Evolutionary conservation across 2,113 vertebrate genomes (phyloP), one percentile per base, ranked within the genome.

Genomic region (Pelvicachromis taeniatus): DNA sequence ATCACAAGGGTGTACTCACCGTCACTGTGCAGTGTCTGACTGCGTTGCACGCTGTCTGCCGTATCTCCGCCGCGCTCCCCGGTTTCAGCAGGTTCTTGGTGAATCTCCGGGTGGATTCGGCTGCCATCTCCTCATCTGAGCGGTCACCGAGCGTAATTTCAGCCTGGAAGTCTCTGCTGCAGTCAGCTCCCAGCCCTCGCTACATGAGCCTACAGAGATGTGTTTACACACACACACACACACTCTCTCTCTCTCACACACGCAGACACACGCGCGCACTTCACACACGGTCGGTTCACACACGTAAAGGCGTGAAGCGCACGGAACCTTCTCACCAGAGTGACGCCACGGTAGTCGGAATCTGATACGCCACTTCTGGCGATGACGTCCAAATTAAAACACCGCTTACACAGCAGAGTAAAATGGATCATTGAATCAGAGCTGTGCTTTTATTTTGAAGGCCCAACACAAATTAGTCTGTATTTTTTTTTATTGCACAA

Each of bases 41-140:
- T 14, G 95, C 96, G 89, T 94, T 95, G 78, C 96, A 97, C 14
- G 97, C 97, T 78, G 96, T 98, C 91, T 97, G 97, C 59, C 98
- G 93, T 38, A 97, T 97, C 95, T 98, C 97, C 38, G 97, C 97
- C 40, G 97, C 97, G 93, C 94, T 96, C 85, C 97, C 97, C 10
- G 97, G 97, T 88, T 98, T 96, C 93, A 97, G 96, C 78, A 98
- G 97, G 97, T 97, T 97, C 82, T 97, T 98, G 61, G 98, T 97
- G 95, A 99, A 98, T 96, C 97, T 97, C 96, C 98, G 97, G 85
- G 95, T 96, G 81, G 94, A 95, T 89, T 96, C 95, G 82, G 95
- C 96, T 92, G 96, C 96, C 96, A 96, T 97, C 84, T 96, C 95
- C 94, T 93, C 95, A 96, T 96, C 92, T 79, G 95, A 93, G 88